Evolutionary conservation across 2,888 invertebrate genomes (phyloP), one percentile per base, ranked within the genome.

Genomic region (Bellardia bayeri): DNA sequence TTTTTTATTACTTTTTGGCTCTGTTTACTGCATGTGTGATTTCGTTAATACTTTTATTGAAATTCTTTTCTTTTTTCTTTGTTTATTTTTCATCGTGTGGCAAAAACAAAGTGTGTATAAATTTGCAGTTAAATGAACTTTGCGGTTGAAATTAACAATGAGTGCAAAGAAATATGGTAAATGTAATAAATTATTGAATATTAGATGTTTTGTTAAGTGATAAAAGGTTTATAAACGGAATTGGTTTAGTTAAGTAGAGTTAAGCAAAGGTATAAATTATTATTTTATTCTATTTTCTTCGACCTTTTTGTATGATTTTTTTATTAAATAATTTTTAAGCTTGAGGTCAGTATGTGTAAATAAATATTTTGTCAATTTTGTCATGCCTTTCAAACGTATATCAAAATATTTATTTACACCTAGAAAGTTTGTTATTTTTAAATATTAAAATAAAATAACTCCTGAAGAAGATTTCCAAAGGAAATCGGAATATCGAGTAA

Each of bases 81-180:
- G 23, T 42, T 23, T 54, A 23, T 64, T 76, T 78, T 71, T 74
- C 61, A 2, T 49, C 37, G 16, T 23, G 37, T 13, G 6, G 23
- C 7, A 11, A 14, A 37, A 78, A 51, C 11, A 42, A 63, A 51
- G n/a, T 45, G 64, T 13, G 37, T 64, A 54, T 33, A 69, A 76
- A 61, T 42, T 63, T 76, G 40, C 42, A n/a, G 37, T 64, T 56
- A 79, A 74, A 74, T 82, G 74, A 82, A 82, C 37, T 79, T 79
- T 85, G 86, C 54, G 82, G 86, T 86, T 69, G 33, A 68, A 63
- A 79, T 54, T 23, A 82, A 78, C 51, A 61, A 72, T 2, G 37
- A 51, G 23, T 61, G 63, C 11, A 37, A 75, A 63, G 13, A 64
- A 58, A 33, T 80, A 56, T 80, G 33, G 33, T 23, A 16, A 51